phyloP scores from a whole-genome alignment of 2,113 vertebrate genomes.

The Indicator indicator region DNA sequence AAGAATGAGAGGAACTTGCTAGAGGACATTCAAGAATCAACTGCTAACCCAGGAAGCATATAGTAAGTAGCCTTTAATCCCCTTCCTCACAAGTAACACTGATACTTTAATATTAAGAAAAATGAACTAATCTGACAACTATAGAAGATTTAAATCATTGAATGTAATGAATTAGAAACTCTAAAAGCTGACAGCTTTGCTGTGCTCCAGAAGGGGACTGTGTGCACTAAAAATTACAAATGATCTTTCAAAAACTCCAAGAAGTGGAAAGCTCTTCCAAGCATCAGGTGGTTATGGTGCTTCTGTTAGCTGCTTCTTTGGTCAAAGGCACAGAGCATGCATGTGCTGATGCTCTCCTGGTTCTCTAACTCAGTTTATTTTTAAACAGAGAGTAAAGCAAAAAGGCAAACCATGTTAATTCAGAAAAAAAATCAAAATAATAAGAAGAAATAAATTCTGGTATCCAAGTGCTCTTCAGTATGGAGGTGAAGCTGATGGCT shows the following conservation, averaged over 20 bases:
- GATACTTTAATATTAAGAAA: neutral
- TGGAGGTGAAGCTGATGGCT: neutral
- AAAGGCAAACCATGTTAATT: neutral
- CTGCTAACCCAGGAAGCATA: neutral
- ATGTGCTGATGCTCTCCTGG: neutral
- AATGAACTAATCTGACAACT: neutral
- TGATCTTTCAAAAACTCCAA: neutral
- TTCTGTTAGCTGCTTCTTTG: neutral
- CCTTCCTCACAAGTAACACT: neutral
- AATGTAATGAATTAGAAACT: neutral
- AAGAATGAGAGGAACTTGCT: neutral
- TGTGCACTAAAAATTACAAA: neutral
- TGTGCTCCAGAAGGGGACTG: neutral
- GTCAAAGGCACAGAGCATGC: neutral
- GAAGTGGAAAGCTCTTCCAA: neutral
- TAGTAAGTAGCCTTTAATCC: neutral
- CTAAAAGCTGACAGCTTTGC: neutral
- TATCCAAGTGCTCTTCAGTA: neutral
- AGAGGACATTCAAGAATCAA: neutral
- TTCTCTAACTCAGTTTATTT: neutral
- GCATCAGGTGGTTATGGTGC: neutral
- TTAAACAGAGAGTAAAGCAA: neutral
- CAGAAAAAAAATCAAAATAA: neutral
- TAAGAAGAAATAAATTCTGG: neutral
- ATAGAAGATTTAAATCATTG: neutral